Evolutionary conservation across 1,140 invertebrate species (phyloP), one percentile per base, ranked within the genome.

Genomic region (Monochamus saltuarius): DNA sequence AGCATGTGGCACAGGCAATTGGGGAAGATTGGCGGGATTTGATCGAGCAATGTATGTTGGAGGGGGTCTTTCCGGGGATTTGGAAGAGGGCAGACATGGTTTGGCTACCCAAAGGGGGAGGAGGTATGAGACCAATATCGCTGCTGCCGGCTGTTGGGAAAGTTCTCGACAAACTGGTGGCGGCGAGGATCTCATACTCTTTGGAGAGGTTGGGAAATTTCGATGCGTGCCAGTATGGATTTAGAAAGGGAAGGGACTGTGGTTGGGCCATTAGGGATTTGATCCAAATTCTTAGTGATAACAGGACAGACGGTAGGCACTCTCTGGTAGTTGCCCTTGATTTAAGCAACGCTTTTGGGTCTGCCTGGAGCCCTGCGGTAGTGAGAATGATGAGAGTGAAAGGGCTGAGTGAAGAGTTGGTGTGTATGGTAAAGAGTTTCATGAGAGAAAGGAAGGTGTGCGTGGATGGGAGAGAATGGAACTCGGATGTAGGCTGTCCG

Each of bases 401-500:
- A 16, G 14, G 42, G 17, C 13, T 47, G 9, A 19, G 35, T 10
- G 13, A 13, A 17, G 39, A 22, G 0, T 45, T 54, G 8, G 19
- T 2, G 9, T n/a, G 17, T n/a, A 35, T 64, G 3, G 14, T 16
- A 4, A 17, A 13, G n/a, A 52, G 53, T 10, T 66, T 66, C 38
- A 11, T 62, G 1, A 13, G 19, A 4, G 29, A 64, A 13, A 53
- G 56, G 16, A 51, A 50, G 11, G 53, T 65, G 14, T 57, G 13
- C 1, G 43, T 46, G 7, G 59, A 59, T 38, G 39, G 10, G n/a
- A 43, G 65, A 16, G 58, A 40, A 0, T 42, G 19, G 22, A 4
- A 40, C 4, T 52, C 59, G 7, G 34, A 50, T 2, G 57, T 49
- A 42, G 70, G 70, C 6, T 70, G 70, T 34, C 67, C 65, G 8